Conservation (phyloP, 2,888 invertebrate genomes). For the Xanthorhoe spadicearia region DNA sequence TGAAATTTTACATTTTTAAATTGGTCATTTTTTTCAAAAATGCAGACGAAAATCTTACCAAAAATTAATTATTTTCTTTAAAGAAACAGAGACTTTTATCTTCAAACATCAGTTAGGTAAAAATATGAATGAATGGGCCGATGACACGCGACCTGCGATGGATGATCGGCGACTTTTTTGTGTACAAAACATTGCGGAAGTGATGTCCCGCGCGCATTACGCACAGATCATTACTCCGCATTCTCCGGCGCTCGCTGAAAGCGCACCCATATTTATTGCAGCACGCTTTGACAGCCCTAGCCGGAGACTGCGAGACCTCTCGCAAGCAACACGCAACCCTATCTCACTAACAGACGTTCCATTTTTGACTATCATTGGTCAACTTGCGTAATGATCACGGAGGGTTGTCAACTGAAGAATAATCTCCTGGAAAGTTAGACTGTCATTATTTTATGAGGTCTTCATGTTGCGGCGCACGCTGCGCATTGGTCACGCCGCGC, state of each 20-base stretch:
- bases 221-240: constrained; percentile 79
- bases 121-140: constrained; percentile 49
- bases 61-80: no score
- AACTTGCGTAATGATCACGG: constrained; percentile 39
- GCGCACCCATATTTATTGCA: constrained; percentile 74
- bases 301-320: constrained; percentile 41
- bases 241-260: constrained; percentile 66
- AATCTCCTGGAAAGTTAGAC: constrained; percentile 60
- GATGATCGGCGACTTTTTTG: constrained; percentile 64
- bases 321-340: constrained; percentile 8
- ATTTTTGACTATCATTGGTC: constrained; percentile 10
- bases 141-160: constrained; percentile 41
- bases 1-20: no score
- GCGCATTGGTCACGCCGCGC: constrained; percentile 39
- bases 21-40: no score
- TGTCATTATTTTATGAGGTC: constrained; percentile 81
- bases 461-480: constrained; percentile 57
- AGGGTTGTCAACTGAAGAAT: constrained; percentile 64
- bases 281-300: constrained; percentile 74
- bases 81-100: not conserved
- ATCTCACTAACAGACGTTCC: constrained; percentile 28
- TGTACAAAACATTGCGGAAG: constrained; percentile 78
- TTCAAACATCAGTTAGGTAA: constrained; percentile 45
- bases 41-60: no score
- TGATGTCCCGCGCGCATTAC: constrained; percentile 73